A percentile compares a stretch with the other conserved stretches of the same genome.
Conservation (phyloP, 2,113 vertebrate species). For the Myocastor coypus region DNA sequence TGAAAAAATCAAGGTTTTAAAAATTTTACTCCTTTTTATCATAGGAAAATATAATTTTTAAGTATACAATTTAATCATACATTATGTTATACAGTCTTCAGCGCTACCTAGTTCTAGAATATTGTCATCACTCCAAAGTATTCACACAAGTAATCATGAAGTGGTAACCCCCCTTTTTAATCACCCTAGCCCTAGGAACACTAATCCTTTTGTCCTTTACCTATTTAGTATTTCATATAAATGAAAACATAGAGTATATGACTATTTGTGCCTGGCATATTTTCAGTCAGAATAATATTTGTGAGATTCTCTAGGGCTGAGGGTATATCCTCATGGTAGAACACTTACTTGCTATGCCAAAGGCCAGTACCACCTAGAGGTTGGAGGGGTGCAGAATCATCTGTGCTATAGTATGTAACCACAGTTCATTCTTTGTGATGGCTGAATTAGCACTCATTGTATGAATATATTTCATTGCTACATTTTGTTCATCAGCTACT, state of each 20-base stretch:
- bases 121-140: slow-evolving; percentile 12
- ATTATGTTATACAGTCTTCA: neutral
- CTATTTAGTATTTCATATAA: slow-evolving; percentile 43
- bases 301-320: neutral
- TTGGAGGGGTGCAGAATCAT: neutral
- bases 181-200: neutral
- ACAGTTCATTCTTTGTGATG: slow-evolving; percentile 29
- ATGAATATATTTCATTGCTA: neutral
- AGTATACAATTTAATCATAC: slow-evolving; percentile 32
- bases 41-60: slow-evolving; percentile 34
- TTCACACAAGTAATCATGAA: neutral
- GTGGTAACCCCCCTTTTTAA: neutral
- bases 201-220: slow-evolving; percentile 36
- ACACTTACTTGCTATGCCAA: neutral
- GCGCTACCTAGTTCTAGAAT: neutral
- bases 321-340: neutral
- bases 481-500: slow-evolving; percentile 29
- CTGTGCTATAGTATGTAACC: neutral
- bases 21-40: slow-evolving; percentile 34
- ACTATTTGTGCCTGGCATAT: slow-evolving; percentile 14
- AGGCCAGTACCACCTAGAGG: neutral
- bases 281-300: slow-evolving; percentile 7
- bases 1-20: slow-evolving; percentile 96
- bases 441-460: neutral
- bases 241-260: neutral